These are phyloP conservation scores for Meloidogyne floridensis DNA, from an alignment of 1,140 invertebrate species.

Conservation along the genomic window DNA sequence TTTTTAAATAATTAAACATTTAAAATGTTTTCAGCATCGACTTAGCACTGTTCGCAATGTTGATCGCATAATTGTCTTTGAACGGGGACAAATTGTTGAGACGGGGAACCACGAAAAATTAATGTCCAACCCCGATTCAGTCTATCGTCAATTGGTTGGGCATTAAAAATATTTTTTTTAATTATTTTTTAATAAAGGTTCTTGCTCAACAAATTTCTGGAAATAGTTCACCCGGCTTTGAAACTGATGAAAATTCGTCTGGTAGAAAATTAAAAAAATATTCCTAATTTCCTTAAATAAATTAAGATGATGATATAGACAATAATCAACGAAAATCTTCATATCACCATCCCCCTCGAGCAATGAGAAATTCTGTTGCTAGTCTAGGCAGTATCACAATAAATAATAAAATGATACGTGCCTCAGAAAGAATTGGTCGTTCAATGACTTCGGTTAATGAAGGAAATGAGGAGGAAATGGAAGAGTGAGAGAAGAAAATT, in stretches of 20 bases:
- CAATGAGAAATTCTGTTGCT: background rate
- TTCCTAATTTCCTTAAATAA: background rate
- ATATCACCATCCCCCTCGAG: background rate
- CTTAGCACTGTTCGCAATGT: constrained; percentile 56
- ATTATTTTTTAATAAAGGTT: background rate
- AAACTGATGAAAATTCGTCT: constrained; percentile 5
- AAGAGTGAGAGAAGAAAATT: constrained; percentile 65
- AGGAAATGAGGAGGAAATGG: constrained; percentile 27
- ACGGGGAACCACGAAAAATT: constrained; percentile 48
- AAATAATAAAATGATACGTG: constrained; percentile 10
- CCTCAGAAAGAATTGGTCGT: constrained; percentile 27
- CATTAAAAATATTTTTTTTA: background rate
- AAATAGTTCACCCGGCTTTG: background rate
- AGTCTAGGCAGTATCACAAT: background rate
- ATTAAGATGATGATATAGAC: background rate
- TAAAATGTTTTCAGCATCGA: constrained; percentile 66
- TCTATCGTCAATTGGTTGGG: constrained; percentile 50
- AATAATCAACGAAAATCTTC: background rate
- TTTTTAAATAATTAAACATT: background rate
- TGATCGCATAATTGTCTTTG: constrained; percentile 66
- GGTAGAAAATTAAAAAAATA: background rate
- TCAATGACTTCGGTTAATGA: constrained; percentile 35
- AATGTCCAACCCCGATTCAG: constrained; percentile 29
- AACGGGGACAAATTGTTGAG: constrained; percentile 67
- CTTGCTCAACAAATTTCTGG: constrained; percentile 40